Evolutionary conservation across 2,888 invertebrate species (phyloP).

Genomic region (Drosophila prostipennis): DNA sequence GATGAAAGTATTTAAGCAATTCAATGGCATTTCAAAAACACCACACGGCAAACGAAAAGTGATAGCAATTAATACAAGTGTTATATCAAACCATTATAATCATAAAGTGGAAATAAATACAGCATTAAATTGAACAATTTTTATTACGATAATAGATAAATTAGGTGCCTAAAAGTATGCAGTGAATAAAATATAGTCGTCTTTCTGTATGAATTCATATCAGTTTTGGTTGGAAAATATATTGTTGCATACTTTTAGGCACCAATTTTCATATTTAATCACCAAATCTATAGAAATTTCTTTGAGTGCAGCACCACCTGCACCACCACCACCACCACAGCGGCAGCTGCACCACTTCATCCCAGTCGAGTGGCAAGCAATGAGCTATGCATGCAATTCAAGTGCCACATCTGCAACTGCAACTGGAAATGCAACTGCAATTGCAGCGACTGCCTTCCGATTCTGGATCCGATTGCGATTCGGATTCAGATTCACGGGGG

Average conservation of each 20-base stretch:
- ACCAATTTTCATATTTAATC: too few relatives aligned
- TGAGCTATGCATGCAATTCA: conserved; percentile 79
- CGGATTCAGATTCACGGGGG: not conserved
- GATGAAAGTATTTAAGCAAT: conserved; percentile 76
- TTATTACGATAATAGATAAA: too few relatives aligned
- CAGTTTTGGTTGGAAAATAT: too few relatives aligned
- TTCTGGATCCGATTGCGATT: conserved; percentile 37
- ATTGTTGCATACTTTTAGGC: too few relatives aligned
- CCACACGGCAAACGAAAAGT: conserved; percentile 7
- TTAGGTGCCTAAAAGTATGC: too few relatives aligned
- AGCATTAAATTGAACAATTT: too few relatives aligned
- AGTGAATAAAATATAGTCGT: too few relatives aligned
- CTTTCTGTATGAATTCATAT: too few relatives aligned
- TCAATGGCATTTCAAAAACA: conserved; percentile 74
- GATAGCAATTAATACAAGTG: too few relatives aligned
- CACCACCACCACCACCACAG: conserved; percentile 28
- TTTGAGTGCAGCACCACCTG: conserved; percentile 35
- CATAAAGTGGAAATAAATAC: too few relatives aligned
- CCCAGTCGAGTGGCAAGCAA: conserved; percentile 73
- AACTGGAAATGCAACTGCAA: conserved; percentile 30
- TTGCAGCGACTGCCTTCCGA: conserved; percentile 50
- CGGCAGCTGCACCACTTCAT: conserved; percentile 50
- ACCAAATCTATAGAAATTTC: too few relatives aligned
- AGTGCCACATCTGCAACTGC: conserved; percentile 54
- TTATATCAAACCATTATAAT: too few relatives aligned